Evolutionary conservation across 2,888 invertebrate species (phyloP).

Genomic region (Gortyna flavago): DNA sequence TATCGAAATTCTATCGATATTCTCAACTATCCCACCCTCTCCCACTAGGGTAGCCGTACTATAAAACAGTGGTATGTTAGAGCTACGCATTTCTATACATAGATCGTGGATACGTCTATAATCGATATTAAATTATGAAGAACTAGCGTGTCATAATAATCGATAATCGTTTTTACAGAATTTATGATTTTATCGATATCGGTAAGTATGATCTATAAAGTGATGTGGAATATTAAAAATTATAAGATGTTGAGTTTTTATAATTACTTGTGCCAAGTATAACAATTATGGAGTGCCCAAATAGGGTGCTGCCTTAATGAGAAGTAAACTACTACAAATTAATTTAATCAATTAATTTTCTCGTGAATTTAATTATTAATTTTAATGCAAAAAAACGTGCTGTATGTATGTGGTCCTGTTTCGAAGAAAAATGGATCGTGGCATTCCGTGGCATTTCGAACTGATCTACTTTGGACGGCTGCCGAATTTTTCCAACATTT

Average conservation of each 20-base stretch:
- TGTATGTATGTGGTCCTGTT: conserved; percentile 21
- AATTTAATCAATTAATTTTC: conserved; percentile 59
- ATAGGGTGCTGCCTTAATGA: conserved; percentile 50
- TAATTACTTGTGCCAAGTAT: conserved; percentile 35
- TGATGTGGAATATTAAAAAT: conserved; percentile 52
- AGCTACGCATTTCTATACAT: conserved; percentile 63
- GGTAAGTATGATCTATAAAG: conserved; percentile 53
- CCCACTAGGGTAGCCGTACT: conserved; percentile 61
- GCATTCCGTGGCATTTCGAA: conserved; percentile 9
- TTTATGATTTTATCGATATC: conserved; percentile 57
- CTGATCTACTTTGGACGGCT: neutral
- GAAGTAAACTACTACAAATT: conserved; percentile 49
- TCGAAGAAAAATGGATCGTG: conserved; percentile 12
- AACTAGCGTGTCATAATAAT: conserved; percentile 67
- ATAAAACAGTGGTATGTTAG: conserved; percentile 68
- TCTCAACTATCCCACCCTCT: conserved; percentile 16
- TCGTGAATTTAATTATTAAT: conserved; percentile 37
- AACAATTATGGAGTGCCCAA: conserved; percentile 53
- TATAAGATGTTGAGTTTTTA: conserved; percentile 53
- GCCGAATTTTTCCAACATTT: neutral
- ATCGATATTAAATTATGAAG: conserved; percentile 68
- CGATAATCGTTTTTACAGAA: conserved; percentile 64
- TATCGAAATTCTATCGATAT: conserved; percentile 55
- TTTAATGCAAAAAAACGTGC: conserved; percentile 30
- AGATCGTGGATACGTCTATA: conserved; percentile 62